phyloP scores from a whole-genome alignment of 2,888 invertebrate species.

The Leptogaster cylindrica region DNA sequence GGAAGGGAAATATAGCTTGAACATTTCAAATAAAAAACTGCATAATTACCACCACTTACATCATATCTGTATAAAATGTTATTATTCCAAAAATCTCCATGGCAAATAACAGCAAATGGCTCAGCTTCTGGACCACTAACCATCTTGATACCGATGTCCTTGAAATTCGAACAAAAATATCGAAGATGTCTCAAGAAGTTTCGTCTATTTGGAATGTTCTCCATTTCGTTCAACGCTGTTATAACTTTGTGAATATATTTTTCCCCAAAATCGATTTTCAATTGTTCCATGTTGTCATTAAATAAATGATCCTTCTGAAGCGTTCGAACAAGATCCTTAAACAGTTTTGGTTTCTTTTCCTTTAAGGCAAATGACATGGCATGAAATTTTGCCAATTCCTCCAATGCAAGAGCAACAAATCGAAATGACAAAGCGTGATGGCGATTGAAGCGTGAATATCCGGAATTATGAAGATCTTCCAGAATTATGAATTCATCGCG shows the following conservation, averaged over 20 bases:
- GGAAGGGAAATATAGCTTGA: no score
- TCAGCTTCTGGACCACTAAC: constrained; percentile 51
- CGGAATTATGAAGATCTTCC: constrained; percentile 52
- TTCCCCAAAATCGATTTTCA: constrained; percentile 55
- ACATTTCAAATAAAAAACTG: no score
- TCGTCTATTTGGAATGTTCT: constrained; percentile 48
- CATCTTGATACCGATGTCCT: constrained; percentile 50
- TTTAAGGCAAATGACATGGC: constrained; percentile 63
- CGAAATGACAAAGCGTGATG: constrained; percentile 59
- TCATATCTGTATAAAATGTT: constrained; percentile 56
- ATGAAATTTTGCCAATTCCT: constrained; percentile 63
- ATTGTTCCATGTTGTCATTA: constrained; percentile 50
- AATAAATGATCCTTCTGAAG: constrained; percentile 53
- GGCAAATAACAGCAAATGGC: constrained; percentile 56
- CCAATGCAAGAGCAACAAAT: constrained; percentile 58
- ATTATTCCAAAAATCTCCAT: constrained; percentile 59
- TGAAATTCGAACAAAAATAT: constrained; percentile 50
- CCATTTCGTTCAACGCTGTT: constrained; percentile 50
- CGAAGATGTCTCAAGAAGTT: constrained; percentile 35
- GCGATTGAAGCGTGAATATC: constrained; percentile 53
- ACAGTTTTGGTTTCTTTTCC: constrained; percentile 51
- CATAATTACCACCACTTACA: no score
- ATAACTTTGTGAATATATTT: constrained; percentile 52
- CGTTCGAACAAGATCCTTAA: constrained; percentile 48
- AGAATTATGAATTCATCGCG: constrained; percentile 55